Conservation (phyloP, 1,140 invertebrate species). For the Radopholus similis region DNA sequence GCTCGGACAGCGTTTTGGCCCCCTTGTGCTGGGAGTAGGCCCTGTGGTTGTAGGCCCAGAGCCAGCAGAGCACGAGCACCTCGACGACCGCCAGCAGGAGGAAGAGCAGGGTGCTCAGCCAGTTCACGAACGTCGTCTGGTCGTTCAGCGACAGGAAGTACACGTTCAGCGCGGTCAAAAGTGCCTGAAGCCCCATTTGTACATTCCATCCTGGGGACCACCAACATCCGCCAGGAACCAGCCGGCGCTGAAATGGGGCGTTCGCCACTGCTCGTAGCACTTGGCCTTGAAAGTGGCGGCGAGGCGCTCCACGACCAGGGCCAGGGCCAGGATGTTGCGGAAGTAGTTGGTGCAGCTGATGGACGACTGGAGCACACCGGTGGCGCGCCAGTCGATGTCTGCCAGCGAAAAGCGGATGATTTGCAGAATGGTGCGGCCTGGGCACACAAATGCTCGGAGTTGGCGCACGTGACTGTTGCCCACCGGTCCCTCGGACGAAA, state of each 20-base stretch:
- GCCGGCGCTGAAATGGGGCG: neutral
- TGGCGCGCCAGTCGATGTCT: too few species aligned
- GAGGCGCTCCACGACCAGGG: constrained; percentile 7
- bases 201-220: neutral
- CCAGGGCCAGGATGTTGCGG: neutral
- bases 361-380: too few species aligned
- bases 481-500: constrained; percentile 1
- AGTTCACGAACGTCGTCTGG: neutral
- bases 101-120: neutral
- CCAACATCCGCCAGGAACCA: neutral
- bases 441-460: neutral
- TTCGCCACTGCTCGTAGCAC: constrained; percentile 5
- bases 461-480: neutral
- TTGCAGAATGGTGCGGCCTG: neutral
- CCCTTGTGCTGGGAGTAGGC: neutral
- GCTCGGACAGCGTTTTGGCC: neutral
- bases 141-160: neutral
- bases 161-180: neutral
- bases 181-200: neutral
- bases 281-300: neutral
- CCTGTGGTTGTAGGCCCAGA: neutral
- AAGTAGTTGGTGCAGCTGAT: too few species aligned
- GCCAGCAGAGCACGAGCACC: neutral
- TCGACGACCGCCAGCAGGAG: neutral
- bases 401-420: neutral